These are phyloP conservation scores for Drosophila mulleri DNA, from an alignment of 2,888 invertebrate genomes.

Conservation along the genomic window DNA sequence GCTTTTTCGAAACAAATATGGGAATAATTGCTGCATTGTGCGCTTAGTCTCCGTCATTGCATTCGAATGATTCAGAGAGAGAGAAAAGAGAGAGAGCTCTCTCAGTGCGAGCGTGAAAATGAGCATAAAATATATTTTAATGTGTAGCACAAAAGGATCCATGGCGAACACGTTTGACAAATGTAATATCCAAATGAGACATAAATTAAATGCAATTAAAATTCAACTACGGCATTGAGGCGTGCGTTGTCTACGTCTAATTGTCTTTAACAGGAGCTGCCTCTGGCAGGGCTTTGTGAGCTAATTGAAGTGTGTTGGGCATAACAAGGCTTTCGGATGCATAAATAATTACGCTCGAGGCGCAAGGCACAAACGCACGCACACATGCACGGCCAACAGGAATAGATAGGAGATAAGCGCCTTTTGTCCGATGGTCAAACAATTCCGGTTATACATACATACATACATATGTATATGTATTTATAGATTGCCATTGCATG, in stretches of 20 bases:
- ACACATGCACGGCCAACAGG: not conserved
- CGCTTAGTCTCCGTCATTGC: not conserved
- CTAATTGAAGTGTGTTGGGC: slow-evolving; percentile 31
- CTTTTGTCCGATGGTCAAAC: slow-evolving; percentile 37
- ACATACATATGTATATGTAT: no score
- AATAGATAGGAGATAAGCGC: slow-evolving; percentile 31
- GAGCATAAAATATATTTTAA: slow-evolving; percentile 20
- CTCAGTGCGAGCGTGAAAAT: no score
- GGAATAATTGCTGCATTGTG: not conserved
- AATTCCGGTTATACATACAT: slow-evolving; percentile 12
- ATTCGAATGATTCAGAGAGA: slow-evolving; percentile 4
- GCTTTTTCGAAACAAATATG: not conserved
- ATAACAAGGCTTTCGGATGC: slow-evolving; percentile 46
- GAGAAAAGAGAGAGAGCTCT: no score
- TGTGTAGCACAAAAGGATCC: slow-evolving; percentile 19
- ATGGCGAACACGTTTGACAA: slow-evolving; percentile 14
- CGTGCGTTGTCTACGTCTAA: slow-evolving; percentile 10
- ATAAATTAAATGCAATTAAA: slow-evolving; percentile 55
- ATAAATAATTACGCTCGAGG: slow-evolving; percentile 59
- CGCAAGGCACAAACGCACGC: slow-evolving; percentile 22
- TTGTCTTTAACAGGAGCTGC: slow-evolving; percentile 18
- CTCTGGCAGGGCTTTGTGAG: slow-evolving; percentile 41
- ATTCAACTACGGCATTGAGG: slow-evolving; percentile 28
- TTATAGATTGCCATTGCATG: slow-evolving; percentile 1
- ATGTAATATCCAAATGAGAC: slow-evolving; percentile 28